These are phyloP conservation scores for Otolemur garnettii DNA, from an alignment of 2,113 vertebrate species.

Conservation along the genomic window DNA sequence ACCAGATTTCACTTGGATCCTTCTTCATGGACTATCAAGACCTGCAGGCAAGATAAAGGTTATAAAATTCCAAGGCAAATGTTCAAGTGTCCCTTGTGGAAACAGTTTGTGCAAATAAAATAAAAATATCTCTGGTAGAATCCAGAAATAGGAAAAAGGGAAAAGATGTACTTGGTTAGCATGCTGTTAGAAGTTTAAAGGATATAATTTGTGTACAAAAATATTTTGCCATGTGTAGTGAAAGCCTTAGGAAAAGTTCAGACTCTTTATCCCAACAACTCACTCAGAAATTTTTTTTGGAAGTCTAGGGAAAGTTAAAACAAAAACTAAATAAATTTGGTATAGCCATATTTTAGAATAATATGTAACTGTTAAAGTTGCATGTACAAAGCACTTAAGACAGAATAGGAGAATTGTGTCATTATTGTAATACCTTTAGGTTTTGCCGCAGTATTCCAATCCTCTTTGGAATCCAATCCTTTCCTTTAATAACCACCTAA, in stretches of 20 bases:
- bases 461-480: not conserved
- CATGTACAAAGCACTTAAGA: conserved; percentile 12
- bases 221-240: conserved; percentile 40
- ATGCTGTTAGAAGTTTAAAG: conserved; percentile 14
- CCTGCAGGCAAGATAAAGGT: not conserved
- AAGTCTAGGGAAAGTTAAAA: conserved; percentile 26
- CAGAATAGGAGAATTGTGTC: not conserved
- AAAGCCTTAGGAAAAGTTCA: conserved; percentile 11
- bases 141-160: conserved; percentile 5
- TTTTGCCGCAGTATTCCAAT: not conserved
- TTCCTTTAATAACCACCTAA: not conserved
- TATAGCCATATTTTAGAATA: not conserved
- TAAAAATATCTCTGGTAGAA: not conserved
- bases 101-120: conserved; percentile 55
- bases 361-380: conserved; percentile 26
- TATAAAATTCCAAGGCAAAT: conserved; percentile 39
- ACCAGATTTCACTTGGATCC: not conserved
- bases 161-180: conserved; percentile 20
- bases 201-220: conserved; percentile 24
- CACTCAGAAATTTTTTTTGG: not conserved
- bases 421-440: not conserved
- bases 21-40: not conserved
- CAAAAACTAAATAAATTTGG: conserved; percentile 38
- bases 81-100: conserved; percentile 16
- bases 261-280: conserved; percentile 3